phyloP scores from a whole-genome alignment of 2,113 vertebrate species.

The Ophthalmolycus amberensis region DNA sequence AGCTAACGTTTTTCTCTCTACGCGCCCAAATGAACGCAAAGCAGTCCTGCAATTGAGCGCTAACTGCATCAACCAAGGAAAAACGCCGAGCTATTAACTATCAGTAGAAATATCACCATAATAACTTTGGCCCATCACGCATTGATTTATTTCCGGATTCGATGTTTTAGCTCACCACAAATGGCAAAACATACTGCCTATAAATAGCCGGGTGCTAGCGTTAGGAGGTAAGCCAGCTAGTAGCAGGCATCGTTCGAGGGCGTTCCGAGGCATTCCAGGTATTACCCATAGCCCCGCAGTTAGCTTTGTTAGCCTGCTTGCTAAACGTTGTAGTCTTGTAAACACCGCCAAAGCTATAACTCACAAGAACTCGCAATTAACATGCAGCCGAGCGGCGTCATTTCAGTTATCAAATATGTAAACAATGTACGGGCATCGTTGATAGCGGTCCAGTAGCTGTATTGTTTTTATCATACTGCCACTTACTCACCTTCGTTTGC shows the following conservation, averaged over 20 bases:
- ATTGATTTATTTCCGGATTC: not conserved
- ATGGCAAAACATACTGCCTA: conserved; percentile 46
- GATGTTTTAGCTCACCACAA: conserved; percentile 17
- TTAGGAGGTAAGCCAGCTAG: conserved; percentile 50
- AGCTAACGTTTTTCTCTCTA: conserved; percentile 38
- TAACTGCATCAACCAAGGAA: conserved; percentile 17
- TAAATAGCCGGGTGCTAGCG: conserved; percentile 72
- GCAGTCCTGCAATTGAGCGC: conserved; percentile 12
- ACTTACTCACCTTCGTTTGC: conserved; percentile 90
- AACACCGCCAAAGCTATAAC: conserved; percentile 40
- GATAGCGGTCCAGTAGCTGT: conserved; percentile 29
- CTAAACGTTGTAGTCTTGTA: conserved; percentile 58
- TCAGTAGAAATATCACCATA: not conserved
- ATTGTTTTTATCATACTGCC: conserved; percentile 75
- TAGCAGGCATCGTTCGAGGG: conserved; percentile 52
- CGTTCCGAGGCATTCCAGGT: conserved; percentile 70
- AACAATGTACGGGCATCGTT: not conserved
- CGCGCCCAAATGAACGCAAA: conserved; percentile 73
- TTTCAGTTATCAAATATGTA: conserved; percentile 3
- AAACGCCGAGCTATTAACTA: not conserved
- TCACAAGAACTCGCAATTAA: not conserved
- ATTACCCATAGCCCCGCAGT: conserved; percentile 64
- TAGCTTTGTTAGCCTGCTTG: conserved; percentile 70
- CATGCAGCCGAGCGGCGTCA: not conserved
- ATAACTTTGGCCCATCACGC: no score